Evolutionary conservation across 2,113 vertebrate species (phyloP), one percentile per base, ranked within the genome.

Genomic region (Argyrosomus japonicus): DNA sequence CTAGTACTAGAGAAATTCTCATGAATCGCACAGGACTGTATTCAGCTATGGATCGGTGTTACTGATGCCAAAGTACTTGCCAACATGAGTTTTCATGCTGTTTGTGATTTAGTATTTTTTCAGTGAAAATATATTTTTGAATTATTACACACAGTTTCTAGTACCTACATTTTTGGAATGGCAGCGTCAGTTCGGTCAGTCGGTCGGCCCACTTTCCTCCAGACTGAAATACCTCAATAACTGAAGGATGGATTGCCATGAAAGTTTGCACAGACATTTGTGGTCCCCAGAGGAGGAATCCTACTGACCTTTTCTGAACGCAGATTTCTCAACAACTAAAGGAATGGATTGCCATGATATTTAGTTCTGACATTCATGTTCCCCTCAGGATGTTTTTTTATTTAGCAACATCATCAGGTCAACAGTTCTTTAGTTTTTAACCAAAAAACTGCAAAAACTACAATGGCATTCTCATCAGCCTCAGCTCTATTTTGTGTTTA

Each of bases 41-140:
- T 73, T 13, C 2, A 17, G n/a, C 70, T 60, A 61, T 19, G 3
- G 40, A 81, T 58, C 23, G 18, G 18, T 12, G 54, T 67, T 50
- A 29, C n/a, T 32, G 50, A 18, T 47, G 17, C 61, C 65, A 80
- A 0, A 53, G 56, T 50, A 36, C 29, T 50, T 45, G 75, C 23
- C 54, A 47, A 9, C 54, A 72, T 58, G 17, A 68, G 67, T n/a
- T 77, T 27, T 45, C 45, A 19, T 36, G 48, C 57, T 62, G 47
- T 45, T 68, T 73, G 25, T 15, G 25, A 36, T 72, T 29, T 25
- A 32, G 19, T 25, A 47, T 6, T 45, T 29, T 68, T 68, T 60
- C 6, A n/a, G 21, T 54, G 13, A 53, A 79, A 18, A 56, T 27
- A 40, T 21, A 18, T 15, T 5, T 48, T 62, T n/a, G 50, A n/a